Conservation (phyloP, 2,888 invertebrate species). For the Hypselothyrea guttata region DNA sequence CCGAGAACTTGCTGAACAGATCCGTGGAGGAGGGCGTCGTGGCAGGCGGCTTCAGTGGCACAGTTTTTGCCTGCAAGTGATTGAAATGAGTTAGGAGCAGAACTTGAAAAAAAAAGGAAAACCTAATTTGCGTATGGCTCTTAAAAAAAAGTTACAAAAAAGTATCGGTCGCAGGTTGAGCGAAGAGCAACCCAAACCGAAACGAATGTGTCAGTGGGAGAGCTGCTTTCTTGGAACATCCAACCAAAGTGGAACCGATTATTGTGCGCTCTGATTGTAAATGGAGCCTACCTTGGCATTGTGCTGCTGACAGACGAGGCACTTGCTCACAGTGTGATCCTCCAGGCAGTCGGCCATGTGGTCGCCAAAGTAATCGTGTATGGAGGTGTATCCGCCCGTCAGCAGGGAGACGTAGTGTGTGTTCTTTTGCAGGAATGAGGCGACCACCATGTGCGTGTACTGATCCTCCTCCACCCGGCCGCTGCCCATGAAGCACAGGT, state of each 20-base stretch:
- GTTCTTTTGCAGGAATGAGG: slow-evolving; percentile 96
- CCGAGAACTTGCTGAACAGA: slow-evolving; percentile 91
- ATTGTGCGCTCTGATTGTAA: too few relatives aligned
- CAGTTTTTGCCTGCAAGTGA: slow-evolving; percentile 51
- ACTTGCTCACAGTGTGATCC: slow-evolving; percentile 91
- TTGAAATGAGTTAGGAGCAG: too few relatives aligned
- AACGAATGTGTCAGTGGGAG: too few relatives aligned
- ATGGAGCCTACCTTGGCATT: slow-evolving; percentile 48
- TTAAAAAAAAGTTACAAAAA: too few relatives aligned
- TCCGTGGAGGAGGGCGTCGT: slow-evolving; percentile 84
- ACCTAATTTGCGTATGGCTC: neutral
- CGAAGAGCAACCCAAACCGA: too few relatives aligned
- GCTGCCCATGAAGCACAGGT: slow-evolving; percentile 96
- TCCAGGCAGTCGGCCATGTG: slow-evolving; percentile 91
- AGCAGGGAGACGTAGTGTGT: slow-evolving; percentile 96
- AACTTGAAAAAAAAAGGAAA: neutral
- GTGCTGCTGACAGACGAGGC: slow-evolving; percentile 88
- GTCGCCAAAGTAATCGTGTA: slow-evolving; percentile 92
- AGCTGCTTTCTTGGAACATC: too few relatives aligned
- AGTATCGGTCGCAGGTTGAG: too few relatives aligned
- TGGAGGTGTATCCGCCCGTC: slow-evolving; percentile 93
- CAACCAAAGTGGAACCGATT: too few relatives aligned
- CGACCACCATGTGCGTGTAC: slow-evolving; percentile 98
- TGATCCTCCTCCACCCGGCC: slow-evolving; percentile 96
- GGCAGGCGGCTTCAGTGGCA: slow-evolving; percentile 34